Evolutionary conservation across 1,140 invertebrate genomes (phyloP), one percentile per base, ranked within the genome.

Genomic region (Thaumetopoea pityocampa): DNA sequence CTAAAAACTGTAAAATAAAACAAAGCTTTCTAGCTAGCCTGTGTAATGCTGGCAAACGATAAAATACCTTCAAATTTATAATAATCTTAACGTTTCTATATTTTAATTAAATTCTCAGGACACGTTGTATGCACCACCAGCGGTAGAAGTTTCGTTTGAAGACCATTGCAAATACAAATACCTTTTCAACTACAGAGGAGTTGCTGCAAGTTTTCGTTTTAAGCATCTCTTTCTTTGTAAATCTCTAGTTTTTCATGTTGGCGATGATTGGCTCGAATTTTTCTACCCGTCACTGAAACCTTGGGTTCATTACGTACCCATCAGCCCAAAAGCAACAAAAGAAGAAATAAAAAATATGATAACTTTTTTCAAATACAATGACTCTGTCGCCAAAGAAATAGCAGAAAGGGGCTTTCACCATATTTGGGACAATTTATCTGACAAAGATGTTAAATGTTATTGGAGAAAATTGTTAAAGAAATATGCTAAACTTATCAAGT

Each of bases 151-250:
- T 0, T 89, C 92, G 10, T 90, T 99, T 46, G 96, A 98, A 86
- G 89, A 95, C 23, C 97, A 99, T 79, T 99, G 97, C 83, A 87
- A 91, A 72, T 97, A 94, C 74, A 97, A 96, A 80, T 98, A 97
- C 86, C 86, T 99, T 32, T 98, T 98, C 61, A 99, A 99, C 86
- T 98, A 96, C 70, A 89, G 96, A 47, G 97, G 97, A 10, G 97
- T 99, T 0, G 96, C 97, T 7, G 97, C 97, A 11, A 98, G 96
- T 77, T 99, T 99, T 78, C 88, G 97, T n/a, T 91, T 98, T 15
- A 98, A 98, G 64, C 97, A 99, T 86, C 88, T 99, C 14, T 97
- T 99, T 69, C 80, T 99, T 0, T 99, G 97, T 77, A 90, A 92
- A 54, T 98, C 96, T 0, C 73, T 98, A n/a, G 95, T 99, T 0